Conservation (phyloP, 2,113 vertebrate genomes). For the Etia nguti region DNA sequence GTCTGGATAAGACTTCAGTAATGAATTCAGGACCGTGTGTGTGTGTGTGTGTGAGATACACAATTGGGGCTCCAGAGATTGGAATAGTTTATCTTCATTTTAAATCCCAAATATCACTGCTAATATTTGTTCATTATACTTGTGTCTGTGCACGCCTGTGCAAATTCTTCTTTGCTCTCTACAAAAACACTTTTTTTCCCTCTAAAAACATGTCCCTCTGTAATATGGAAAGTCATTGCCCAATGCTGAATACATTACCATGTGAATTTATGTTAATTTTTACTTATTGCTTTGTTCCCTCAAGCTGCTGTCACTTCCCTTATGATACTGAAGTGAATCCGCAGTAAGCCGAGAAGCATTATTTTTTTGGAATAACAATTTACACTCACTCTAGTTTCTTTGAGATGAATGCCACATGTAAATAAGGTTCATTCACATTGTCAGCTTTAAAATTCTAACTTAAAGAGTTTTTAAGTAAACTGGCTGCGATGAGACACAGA, state of each 20-base stretch:
- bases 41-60: neutral
- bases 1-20: neutral
- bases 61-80: constrained; percentile 28
- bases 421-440: neutral
- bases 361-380: neutral
- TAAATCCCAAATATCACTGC: constrained; percentile 27
- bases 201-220: constrained; percentile 40
- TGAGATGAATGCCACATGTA: neutral
- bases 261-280: constrained; percentile 66
- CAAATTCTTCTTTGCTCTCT: constrained; percentile 25
- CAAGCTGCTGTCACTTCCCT: constrained; percentile 46
- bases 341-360: neutral
- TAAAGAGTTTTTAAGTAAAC: neutral
- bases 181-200: constrained; percentile 13
- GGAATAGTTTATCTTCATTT: constrained; percentile 47
- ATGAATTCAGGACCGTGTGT: neutral
- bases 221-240: constrained; percentile 39
- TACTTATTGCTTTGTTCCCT: constrained; percentile 53
- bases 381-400: neutral
- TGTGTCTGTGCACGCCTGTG: constrained; percentile 18
- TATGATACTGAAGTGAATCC: constrained; percentile 23
- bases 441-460: neutral
- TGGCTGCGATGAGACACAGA: neutral
- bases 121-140: constrained; percentile 56
- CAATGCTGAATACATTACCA: constrained; percentile 64